Evolutionary conservation across 2,113 vertebrate species (phyloP), one percentile per base, ranked within the genome.

Genomic region (Neoarius graeffei): DNA sequence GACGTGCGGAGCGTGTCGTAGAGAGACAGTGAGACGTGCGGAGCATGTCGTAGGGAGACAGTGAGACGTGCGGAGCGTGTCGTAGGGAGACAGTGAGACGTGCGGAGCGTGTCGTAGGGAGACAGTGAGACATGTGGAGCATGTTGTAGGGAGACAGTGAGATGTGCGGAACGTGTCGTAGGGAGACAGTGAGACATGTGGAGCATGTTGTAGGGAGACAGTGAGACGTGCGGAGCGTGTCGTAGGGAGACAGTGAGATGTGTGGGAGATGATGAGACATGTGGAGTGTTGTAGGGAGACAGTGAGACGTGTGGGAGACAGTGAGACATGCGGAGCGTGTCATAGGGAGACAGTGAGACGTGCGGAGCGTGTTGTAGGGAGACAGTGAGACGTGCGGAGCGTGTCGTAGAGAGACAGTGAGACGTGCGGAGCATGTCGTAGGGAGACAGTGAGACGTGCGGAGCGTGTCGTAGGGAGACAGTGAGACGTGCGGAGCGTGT

Each of bases 191-290:
- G 56, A 57, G 56, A 14, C 13, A 10, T 10, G 56, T 57, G 56
- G 56, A 13, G 56, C 11, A 10, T 57, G 56, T 57, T 1, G 56
- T 57, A 57, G 56, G 13, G 13, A 57, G 56, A 57, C 13, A 57
- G 56, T 57, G 48, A 20, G 67, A 56, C 89, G 90, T 92, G 90
- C 89, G 83, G 42, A 88, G 69, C 81, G 81, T n/a, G 19, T 80
- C 8, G n/a, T 30, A 3, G 7, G 2, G 4, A 71, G 9, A 84
- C 56, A 57, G 56, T 57, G 56, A 57, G 56, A 57, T 2, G 56
- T 10, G 13, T 57, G 11, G 56, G 1, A n/a, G n/a, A n/a, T n/a
- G n/a, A n/a, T n/a, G 50, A 17, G 69, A 57, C 89, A 89, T 92
- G 90, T 89, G 81, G 42, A 88, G 35, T 2, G 64, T 66, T n/a